Evolutionary conservation across 2,888 invertebrate genomes (phyloP).

Genomic region (Cheilosia scutellata): DNA sequence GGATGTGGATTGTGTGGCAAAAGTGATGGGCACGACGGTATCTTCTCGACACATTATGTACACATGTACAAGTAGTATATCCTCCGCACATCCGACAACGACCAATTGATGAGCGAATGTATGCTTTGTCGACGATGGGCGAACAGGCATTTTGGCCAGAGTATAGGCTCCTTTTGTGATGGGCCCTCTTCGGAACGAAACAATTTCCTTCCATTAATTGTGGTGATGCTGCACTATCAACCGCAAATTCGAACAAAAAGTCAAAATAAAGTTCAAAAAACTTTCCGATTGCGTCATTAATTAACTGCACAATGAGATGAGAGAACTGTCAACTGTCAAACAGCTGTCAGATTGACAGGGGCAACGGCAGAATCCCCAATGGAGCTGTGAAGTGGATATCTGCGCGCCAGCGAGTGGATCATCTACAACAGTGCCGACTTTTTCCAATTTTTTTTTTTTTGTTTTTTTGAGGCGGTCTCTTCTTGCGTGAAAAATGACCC

Average conservation of each 20-base stretch:
- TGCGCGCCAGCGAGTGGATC: constrained; percentile 31
- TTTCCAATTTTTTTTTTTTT: not conserved
- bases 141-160: constrained; percentile 36
- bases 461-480: constrained; percentile 12
- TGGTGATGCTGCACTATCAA: constrained; percentile 71
- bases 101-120: constrained; percentile 55
- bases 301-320: constrained; percentile 72
- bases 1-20: constrained; percentile 73
- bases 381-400: constrained; percentile 54
- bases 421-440: not conserved
- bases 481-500: constrained; percentile 67
- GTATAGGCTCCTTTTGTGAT: constrained; percentile 22
- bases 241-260: constrained; percentile 19
- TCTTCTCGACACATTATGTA: constrained; percentile 60
- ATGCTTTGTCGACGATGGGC: constrained; percentile 59
- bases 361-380: constrained; percentile 26
- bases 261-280: constrained; percentile 30
- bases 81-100: constrained; percentile 55
- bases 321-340: constrained; percentile 75
- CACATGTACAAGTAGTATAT: constrained; percentile 19
- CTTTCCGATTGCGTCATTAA: constrained; percentile 67
- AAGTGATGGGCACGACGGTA: constrained; percentile 73
- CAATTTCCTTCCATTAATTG: constrained; percentile 68
- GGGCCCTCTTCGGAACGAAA: constrained; percentile 38
- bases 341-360: constrained; percentile 62